Evolutionary conservation across 2,113 vertebrate species (phyloP).

Genomic region (Macroglossus sobrinus): DNA sequence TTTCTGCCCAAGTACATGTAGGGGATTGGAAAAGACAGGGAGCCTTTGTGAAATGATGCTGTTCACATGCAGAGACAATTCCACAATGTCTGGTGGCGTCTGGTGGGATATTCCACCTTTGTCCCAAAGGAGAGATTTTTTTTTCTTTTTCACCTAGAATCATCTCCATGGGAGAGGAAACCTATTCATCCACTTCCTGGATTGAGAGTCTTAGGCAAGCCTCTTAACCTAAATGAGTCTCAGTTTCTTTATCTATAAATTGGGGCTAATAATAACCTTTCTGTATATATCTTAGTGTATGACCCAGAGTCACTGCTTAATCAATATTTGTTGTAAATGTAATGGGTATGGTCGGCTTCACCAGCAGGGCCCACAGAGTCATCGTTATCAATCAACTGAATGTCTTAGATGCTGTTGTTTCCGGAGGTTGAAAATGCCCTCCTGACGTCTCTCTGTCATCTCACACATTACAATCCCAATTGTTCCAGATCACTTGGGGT

Average conservation of each 20-base stretch:
- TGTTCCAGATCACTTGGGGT: not conserved
- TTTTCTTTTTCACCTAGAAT: not conserved
- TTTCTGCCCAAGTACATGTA: conserved; percentile 66
- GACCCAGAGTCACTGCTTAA: not conserved
- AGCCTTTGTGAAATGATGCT: conserved; percentile 49
- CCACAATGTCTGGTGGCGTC: not conserved
- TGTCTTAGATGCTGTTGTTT: not conserved
- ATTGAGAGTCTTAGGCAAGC: not conserved
- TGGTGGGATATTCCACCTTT: not conserved
- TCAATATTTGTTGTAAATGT: not conserved
- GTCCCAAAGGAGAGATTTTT: not conserved
- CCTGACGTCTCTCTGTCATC: not conserved
- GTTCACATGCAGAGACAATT: conserved; percentile 44
- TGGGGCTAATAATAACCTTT: not conserved
- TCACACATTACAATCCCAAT: not conserved
- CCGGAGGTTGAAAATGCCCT: not conserved
- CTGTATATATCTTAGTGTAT: not conserved
- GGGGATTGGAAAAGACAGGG: conserved; percentile 69
- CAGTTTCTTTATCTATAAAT: not conserved
- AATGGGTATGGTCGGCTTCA: not conserved
- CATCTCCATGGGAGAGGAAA: not conserved
- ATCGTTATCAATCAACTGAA: not conserved
- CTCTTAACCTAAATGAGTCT: not conserved
- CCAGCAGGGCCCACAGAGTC: not conserved
- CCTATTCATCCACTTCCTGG: not conserved